These are phyloP conservation scores for Linnaemya vulpina DNA, from an alignment of 2,888 invertebrate species.

Conservation along the genomic window DNA sequence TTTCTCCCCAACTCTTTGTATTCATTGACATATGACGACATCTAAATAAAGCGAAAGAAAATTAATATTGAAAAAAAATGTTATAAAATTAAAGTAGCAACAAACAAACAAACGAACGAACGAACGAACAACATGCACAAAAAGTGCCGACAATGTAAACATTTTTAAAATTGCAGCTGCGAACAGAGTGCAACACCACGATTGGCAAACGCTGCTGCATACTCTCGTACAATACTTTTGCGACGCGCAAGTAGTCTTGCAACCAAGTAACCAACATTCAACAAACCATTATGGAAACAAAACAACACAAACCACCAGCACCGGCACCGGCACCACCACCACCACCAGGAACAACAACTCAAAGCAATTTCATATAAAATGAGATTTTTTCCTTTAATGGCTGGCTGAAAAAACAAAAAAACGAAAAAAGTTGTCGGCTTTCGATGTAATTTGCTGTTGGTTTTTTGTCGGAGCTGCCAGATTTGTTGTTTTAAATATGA, in stretches of 20 bases:
- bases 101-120: constrained; percentile 44
- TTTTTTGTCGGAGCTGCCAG: not conserved
- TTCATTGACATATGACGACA: constrained; percentile 60
- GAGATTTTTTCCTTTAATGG: constrained; percentile 34
- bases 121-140: constrained; percentile 52
- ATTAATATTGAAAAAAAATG: constrained; percentile 30
- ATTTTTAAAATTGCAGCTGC: constrained; percentile 71
- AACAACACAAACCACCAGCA: constrained; percentile 3
- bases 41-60: constrained; percentile 23
- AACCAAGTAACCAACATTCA: constrained; percentile 57
- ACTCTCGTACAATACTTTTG: not conserved
- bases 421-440: constrained; percentile 25
- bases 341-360: constrained; percentile 18
- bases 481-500: not conserved
- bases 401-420: constrained; percentile 19
- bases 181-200: constrained; percentile 62
- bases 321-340: constrained; percentile 3
- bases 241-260: not conserved
- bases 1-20: constrained; percentile 19
- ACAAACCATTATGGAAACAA: constrained; percentile 56
- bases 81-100: constrained; percentile 41
- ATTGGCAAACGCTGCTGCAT: constrained; percentile 11
- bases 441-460: constrained; percentile 66
- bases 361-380: constrained; percentile 45
- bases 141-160: constrained; percentile 72